phyloP scores from a whole-genome alignment of 2,113 vertebrate species.

The Orientallactaga bullata region DNA sequence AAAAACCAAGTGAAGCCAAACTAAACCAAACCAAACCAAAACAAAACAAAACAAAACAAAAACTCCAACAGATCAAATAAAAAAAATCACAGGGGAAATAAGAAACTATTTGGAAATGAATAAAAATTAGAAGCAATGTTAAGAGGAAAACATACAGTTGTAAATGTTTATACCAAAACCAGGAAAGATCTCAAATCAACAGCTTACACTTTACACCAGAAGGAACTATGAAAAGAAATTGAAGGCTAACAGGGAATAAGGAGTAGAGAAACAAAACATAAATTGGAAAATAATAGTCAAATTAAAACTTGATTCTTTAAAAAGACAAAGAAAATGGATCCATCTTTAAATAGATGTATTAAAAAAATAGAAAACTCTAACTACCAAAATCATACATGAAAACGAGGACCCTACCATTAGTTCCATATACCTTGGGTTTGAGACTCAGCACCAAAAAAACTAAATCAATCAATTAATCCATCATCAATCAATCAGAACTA shows the following conservation, averaged over 20 bases:
- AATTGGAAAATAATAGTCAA: not conserved
- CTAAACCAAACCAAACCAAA: too few relatives aligned
- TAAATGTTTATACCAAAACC: not conserved
- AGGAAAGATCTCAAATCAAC: not conserved
- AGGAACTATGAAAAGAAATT: not conserved
- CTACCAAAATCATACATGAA: not conserved
- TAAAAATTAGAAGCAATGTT: not conserved
- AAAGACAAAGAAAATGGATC: not conserved
- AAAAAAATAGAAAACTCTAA: not conserved
- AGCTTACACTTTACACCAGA: not conserved
- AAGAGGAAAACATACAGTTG: not conserved
- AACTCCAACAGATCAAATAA: not conserved
- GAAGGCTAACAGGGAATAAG: not conserved
- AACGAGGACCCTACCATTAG: too few relatives aligned
- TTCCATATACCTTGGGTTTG: not conserved
- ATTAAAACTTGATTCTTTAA: not conserved
- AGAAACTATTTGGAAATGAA: not conserved
- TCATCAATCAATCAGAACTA: too few relatives aligned
- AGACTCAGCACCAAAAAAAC: too few relatives aligned
- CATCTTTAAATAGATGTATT: not conserved
- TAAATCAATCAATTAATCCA: too few relatives aligned
- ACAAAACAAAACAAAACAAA: too few relatives aligned
- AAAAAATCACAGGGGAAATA: not conserved
- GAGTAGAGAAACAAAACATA: not conserved
- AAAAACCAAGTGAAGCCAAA: too few relatives aligned